These are phyloP conservation scores for Ridgeia piscesae DNA, from an alignment of 1,140 invertebrate species.

Conservation along the genomic window DNA sequence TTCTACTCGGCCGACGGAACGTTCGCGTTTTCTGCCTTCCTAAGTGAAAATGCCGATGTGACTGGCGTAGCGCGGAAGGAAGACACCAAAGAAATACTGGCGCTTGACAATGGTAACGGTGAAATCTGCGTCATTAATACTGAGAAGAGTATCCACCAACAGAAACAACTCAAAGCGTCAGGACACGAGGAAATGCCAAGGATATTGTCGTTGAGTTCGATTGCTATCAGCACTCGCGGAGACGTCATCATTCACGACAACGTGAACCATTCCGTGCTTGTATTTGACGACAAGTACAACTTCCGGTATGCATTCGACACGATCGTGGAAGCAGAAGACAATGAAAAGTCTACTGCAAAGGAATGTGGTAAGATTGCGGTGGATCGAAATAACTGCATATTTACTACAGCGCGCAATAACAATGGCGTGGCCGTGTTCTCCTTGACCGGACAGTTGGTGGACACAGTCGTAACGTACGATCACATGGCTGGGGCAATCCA, in stretches of 20 bases:
- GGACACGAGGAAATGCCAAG: background rate
- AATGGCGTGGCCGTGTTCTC: background rate
- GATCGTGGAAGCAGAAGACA: background rate
- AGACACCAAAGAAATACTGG: background rate
- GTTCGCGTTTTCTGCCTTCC: background rate
- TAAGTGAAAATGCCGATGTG: background rate
- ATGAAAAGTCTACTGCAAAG: background rate
- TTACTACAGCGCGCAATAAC: background rate
- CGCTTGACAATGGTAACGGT: background rate
- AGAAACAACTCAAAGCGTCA: background rate
- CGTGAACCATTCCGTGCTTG: background rate
- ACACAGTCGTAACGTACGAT: background rate
- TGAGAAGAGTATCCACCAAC: background rate
- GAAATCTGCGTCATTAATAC: background rate
- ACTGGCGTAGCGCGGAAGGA: background rate
- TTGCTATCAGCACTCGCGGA: background rate
- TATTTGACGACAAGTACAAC: background rate
- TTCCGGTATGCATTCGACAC: background rate
- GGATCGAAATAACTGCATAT: background rate
- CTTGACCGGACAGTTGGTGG: background rate
- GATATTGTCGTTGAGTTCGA: background rate
- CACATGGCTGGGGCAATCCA: background rate
- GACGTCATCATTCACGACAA: background rate
- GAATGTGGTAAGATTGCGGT: background rate
- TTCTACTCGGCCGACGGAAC: background rate